Percentiles rank a stretch among this genome's conserved stretches.
These are phyloP conservation scores for Lethrus apterus DNA, from an alignment of 1,140 invertebrate species.

Conservation along the genomic window DNA sequence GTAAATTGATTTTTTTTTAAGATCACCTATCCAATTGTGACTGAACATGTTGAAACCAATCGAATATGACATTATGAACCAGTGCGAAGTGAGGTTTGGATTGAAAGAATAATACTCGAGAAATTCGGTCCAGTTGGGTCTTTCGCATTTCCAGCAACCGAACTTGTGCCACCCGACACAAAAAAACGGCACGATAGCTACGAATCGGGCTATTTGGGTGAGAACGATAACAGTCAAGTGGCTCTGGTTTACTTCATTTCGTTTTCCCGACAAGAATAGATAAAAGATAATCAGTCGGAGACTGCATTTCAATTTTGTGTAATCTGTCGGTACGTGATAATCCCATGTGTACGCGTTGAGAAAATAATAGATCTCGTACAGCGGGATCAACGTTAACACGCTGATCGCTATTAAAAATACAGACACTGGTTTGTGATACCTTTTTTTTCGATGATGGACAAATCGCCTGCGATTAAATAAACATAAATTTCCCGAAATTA, in stretches of 20 bases:
- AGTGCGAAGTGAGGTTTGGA: conserved; percentile 1
- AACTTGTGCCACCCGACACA: not conserved
- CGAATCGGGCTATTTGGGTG: not conserved
- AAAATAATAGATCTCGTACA: not conserved
- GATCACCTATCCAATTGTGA: not conserved
- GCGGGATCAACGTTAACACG: conserved; percentile 1
- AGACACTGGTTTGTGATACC: not conserved
- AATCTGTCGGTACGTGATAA: not conserved
- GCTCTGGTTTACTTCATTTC: not conserved
- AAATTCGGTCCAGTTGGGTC: not conserved
- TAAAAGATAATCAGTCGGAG: not conserved
- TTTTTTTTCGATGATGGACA: not conserved
- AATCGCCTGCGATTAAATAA: not conserved
- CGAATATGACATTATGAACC: not conserved
- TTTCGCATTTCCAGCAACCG: not conserved
- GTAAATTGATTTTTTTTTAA: not conserved
- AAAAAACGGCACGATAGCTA: not conserved
- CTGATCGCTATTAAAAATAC: not conserved
- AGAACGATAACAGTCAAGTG: not conserved
- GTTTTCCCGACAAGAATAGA: not conserved
- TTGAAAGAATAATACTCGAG: not conserved
- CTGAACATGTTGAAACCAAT: not conserved
- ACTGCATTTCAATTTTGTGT: not conserved
- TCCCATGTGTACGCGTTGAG: conserved; percentile 6
- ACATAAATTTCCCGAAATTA: not conserved